Base-by-base conservation (phyloP, 2,797 vertebrate species). In the Microcaecilia unicolor region DNA sequence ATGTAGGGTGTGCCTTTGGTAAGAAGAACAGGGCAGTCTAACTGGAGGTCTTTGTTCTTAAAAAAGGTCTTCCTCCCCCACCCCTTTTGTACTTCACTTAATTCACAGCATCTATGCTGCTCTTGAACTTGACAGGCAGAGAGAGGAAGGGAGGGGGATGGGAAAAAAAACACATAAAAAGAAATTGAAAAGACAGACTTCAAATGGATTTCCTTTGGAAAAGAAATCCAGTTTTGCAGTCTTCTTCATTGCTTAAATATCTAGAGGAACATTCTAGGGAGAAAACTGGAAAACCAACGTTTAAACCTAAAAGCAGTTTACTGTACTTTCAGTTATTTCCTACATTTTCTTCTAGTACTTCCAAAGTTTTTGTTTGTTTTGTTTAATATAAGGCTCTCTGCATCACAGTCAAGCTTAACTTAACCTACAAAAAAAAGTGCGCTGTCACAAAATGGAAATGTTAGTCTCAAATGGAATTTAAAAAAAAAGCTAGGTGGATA, bases 101-200 rank as follows among this genome's bases (percentile, higher is more conserved):
- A 81, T 80, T 81, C 77, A 78, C 53, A 75, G 78, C 74, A 73
- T 80, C 75, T 77, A 76, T 84, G 78, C 72, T 67, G 65, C 76
- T 81, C 81, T 81, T 80, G 78, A 85, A 80, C 80, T 81, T 84
- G 77, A 83, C 75, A 80, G 78, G 72, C 64, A 48, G 58, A 48
- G 31, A 20, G 37, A 28, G 55, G 37, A 64, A 48, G 69, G 60
- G 61, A 71, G 48, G 69, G 55, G 59, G 44, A 36, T 55, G 67
- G 55, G 63, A 34, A 31, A 25, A 22, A 52, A 58, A 46, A 53
- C 45, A 76, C 41, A 73, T 64, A 78, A 46, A 75, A 61, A 55
- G 54, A 64, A 45, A 53, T 33, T 42, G 48, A 49, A 64, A 59
- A 56, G 58, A 68, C 65, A 41, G 45, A 53, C 69, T 77, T 74